Evolutionary conservation across 2,888 invertebrate species (phyloP), one percentile per base, ranked within the genome.

Genomic region (Drosophila testacea): DNA sequence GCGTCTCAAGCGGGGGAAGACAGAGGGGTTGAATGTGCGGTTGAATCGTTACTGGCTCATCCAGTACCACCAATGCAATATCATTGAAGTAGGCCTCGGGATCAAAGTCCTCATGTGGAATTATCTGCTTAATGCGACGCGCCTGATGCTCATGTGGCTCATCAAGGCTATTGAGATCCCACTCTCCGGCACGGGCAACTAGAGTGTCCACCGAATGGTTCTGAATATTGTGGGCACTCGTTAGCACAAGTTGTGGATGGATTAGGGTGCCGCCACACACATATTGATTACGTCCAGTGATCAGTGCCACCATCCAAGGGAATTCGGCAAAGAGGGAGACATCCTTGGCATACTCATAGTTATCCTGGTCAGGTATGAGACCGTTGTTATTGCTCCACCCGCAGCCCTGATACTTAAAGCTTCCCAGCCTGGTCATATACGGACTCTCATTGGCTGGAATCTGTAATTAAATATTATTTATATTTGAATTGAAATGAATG

Each of bases 251-350:
- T 48, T 93, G 93, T 0, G 89, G 95, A 76, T 96, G 95, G 77
- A 97, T 96, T 2, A 97, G 93, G 0, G 97, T 95, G 0, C 96
- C 97, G 0, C 97, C 97, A 41, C 97, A 97, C n/a, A 95, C 94
- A 90, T 96, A 97, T 39, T 61, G 66, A 44, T 74, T 69, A 3
- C 85, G 81, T 0, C 78, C 85, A 0, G 47, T 80, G 30, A 88
- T 64, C 6, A 94, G 93, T 0, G 96, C 96, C 0, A 95, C 94
- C 95, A 96, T 96, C 97, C 97, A 97, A 0, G 97, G 96, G 89
- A 96, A 96, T 91, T 97, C 96, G 0, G 95, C 96, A 75, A 95
- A 96, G 76, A 95, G 94, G 0, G 94, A 94, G 83, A 96, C 96
- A 32, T 94, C 94, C 44, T 47, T 7, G 2, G 46, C 13, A 16